Percentiles rank a stretch among this genome's conserved stretches.
phyloP scores from a whole-genome alignment of 2,797 vertebrate genomes.

The Acanthis flammea region DNA sequence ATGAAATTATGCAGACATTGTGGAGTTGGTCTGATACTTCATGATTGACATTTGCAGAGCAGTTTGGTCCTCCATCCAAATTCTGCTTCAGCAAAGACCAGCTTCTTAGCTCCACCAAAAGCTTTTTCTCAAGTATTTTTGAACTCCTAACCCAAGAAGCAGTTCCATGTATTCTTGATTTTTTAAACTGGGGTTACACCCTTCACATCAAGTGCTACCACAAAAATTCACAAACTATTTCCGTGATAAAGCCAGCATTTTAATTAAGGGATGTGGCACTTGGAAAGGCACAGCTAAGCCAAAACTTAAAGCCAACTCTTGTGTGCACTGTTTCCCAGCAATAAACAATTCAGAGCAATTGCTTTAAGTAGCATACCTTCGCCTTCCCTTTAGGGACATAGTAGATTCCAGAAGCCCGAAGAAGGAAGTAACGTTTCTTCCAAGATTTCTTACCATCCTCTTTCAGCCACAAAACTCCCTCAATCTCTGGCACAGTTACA shows the following conservation, averaged over 20 bases:
- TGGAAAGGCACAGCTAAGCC: background rate
- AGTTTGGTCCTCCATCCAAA: background rate
- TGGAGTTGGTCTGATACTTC: background rate
- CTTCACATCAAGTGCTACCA: background rate
- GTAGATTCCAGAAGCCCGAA: slow-evolving; percentile 95
- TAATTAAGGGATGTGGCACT: background rate
- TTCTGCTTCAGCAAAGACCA: background rate
- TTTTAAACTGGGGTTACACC: background rate
- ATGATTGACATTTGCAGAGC: background rate
- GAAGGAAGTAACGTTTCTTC: slow-evolving; percentile 98
- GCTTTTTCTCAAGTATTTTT: background rate
- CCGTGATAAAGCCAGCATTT: background rate
- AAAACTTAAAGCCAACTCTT: background rate
- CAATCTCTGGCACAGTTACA: slow-evolving; percentile 96
- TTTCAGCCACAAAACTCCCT: slow-evolving; percentile 95
- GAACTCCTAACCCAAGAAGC: background rate
- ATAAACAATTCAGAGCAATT: background rate
- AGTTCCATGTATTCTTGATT: background rate
- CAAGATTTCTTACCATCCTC: slow-evolving; percentile 98
- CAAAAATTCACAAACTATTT: background rate
- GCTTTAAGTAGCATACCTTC: slow-evolving; percentile 73
- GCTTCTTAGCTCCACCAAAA: background rate
- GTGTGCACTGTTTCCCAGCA: background rate
- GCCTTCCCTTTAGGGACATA: slow-evolving; percentile 95
- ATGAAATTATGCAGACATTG: background rate